These are phyloP conservation scores for Leptopilina drosophilae DNA, from an alignment of 2,888 invertebrate genomes.

Conservation along the genomic window DNA sequence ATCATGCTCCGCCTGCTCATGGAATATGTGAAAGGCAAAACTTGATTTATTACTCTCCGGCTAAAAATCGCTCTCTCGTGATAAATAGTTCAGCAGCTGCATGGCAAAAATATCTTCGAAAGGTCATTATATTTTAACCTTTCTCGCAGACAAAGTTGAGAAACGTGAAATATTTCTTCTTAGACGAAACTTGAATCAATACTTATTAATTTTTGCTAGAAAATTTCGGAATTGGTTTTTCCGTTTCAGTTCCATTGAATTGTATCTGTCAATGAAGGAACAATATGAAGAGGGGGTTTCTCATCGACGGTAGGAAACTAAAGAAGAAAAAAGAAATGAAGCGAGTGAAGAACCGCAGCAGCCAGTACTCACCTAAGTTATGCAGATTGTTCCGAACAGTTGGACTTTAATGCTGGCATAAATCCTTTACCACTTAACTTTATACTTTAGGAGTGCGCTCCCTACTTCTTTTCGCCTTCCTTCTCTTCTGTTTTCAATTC, in stretches of 20 bases:
- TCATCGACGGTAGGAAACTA: slow-evolving; percentile 45
- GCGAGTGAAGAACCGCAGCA: slow-evolving; percentile 58
- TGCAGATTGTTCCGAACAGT: slow-evolving; percentile 75
- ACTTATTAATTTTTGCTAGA: too few relatives aligned
- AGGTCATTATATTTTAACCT: slow-evolving; percentile 19
- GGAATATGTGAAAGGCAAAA: slow-evolving; percentile 38
- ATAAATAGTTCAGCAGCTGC: slow-evolving; percentile 34
- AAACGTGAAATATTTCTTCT: background rate
- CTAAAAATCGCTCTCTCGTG: slow-evolving; percentile 32
- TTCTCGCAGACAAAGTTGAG: slow-evolving; percentile 17
- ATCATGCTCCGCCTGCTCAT: slow-evolving; percentile 9
- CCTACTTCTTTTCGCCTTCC: slow-evolving; percentile 54
- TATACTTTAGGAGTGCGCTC: slow-evolving; percentile 68
- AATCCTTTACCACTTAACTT: slow-evolving; percentile 76
- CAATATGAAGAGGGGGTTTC: slow-evolving; percentile 59
- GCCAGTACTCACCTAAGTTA: slow-evolving; percentile 69
- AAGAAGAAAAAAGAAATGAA: slow-evolving; percentile 41
- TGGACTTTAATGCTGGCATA: slow-evolving; percentile 75
- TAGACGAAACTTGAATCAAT: too few relatives aligned
- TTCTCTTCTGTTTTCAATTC: slow-evolving; percentile 16
- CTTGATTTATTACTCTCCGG: slow-evolving; percentile 31
- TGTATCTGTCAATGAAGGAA: slow-evolving; percentile 71
- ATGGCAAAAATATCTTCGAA: slow-evolving; percentile 21
- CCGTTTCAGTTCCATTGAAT: slow-evolving; percentile 66
- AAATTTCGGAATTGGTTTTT: too few relatives aligned